Evolutionary conservation across 1,140 invertebrate species (phyloP), one percentile per base, ranked within the genome.

Genomic region (Drosophila baimaii): DNA sequence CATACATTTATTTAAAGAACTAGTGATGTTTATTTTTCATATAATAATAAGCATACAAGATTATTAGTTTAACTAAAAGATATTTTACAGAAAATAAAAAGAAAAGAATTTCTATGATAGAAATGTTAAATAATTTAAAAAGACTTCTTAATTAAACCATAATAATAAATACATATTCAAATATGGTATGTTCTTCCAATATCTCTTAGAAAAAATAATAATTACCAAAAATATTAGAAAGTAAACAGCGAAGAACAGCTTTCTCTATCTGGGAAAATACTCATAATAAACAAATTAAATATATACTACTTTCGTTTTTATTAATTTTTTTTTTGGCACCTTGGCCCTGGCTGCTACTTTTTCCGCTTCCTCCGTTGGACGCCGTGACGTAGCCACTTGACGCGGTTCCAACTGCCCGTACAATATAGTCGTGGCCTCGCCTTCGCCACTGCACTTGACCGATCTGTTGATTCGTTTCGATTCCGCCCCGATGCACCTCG

Each of bases 401-500:
- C 74, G 64, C 64, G 56, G 41, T 37, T 77, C 74, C 74, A 77
- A 71, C 68, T 71, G 43, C 7, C 65, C 69, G 35, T 58, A 19
- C 54, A 69, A 35, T 23, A 64, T 66, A 44, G 62, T 44, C 43
- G 21, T 79, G 82, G 79, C 77, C 71, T 79, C 81, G 81, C 76
- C 59, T 70, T 66, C 61, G 69, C 73, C 17, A 56, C 58, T 81
- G 52, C 75, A 78, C 41, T 78, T 66, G 70, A 43, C 75, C 65
- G 33, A 64, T 33, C 56, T 31, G 46, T 17, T 29, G 41, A 72
- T 78, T 78, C 25, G 70, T 58, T 65, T 15, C 62, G 49, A 57
- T 66, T 81, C 74, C 78, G 63, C 79, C 37, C 62, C 57, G 55
- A 44, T 57, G 83, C 71, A 72, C 79, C 68, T 79, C 83, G 83